Conservation (phyloP, 2,888 invertebrate species). For the Julus scanicus region DNA sequence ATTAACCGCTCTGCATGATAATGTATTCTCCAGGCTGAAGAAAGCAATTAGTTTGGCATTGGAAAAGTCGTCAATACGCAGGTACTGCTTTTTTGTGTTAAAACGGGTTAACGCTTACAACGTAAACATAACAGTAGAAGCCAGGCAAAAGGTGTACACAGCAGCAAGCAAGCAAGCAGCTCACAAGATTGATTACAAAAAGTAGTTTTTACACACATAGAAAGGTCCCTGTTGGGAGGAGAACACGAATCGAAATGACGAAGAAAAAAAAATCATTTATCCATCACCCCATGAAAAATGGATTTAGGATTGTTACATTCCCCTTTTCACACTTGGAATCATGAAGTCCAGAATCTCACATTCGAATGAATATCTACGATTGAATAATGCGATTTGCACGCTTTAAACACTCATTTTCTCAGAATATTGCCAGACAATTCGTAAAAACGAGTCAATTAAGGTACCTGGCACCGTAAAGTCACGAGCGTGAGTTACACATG, state of each 20-base stretch:
- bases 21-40: not conserved
- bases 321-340: not conserved
- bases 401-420: not conserved
- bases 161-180: not conserved
- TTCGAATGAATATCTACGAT: not conserved
- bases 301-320: conserved; percentile 25
- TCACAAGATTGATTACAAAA: not conserved
- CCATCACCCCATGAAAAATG: conserved; percentile 41
- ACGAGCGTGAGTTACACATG: too few relatives aligned
- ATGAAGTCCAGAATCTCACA: not conserved
- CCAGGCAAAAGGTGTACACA: not conserved
- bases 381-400: not conserved
- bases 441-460: too few relatives aligned
- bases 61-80: not conserved
- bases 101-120: conserved; percentile 30
- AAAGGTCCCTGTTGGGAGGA: not conserved
- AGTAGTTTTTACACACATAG: not conserved
- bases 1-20: conserved; percentile 25
- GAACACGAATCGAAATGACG: not conserved
- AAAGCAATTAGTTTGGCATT: conserved; percentile 18
- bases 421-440: too few relatives aligned
- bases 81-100: not conserved
- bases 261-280: not conserved
- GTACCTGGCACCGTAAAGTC: too few relatives aligned
- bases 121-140: not conserved